A percentile compares a stretch with the other conserved stretches of the same genome.
Conservation (phyloP, 2,888 invertebrate genomes). For the Pyrrhia umbra region DNA sequence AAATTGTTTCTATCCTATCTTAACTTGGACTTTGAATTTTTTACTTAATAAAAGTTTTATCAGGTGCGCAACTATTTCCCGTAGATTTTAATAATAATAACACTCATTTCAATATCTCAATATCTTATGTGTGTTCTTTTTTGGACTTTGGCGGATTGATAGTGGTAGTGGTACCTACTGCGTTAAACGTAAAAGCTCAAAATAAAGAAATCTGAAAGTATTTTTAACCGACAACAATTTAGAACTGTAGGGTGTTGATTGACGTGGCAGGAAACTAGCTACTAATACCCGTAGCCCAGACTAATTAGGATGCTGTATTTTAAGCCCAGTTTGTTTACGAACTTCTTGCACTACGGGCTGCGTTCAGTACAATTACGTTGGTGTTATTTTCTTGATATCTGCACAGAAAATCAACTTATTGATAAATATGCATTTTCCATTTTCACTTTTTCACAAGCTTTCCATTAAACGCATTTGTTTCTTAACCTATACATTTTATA, state of each 20-base stretch:
- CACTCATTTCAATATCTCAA: conserved; percentile 6
- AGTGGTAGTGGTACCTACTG: conserved; percentile 1
- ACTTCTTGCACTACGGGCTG: conserved; percentile 20
- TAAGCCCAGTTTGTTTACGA: conserved; percentile 41
- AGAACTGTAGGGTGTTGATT: conserved; percentile 54
- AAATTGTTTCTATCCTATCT: conserved; percentile 5
- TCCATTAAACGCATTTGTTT: background rate
- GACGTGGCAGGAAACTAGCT: conserved; percentile 61
- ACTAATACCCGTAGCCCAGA: conserved; percentile 44
- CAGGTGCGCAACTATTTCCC: conserved; percentile 1
- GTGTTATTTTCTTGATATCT: conserved; percentile 12
- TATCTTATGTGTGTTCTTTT: background rate
- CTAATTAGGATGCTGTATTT: conserved; percentile 59
- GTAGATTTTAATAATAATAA: conserved; percentile 13
- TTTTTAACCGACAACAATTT: conserved; percentile 48
- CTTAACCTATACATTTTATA: background rate
- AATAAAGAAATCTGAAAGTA: conserved; percentile 35
- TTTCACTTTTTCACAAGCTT: background rate
- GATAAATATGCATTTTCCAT: background rate
- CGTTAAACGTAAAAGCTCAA: conserved; percentile 13
- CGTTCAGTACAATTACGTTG: too few species aligned
- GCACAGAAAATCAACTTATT: background rate
- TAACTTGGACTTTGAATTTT: conserved; percentile 10
- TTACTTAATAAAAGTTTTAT: conserved; percentile 17
- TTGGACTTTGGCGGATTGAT: background rate